These are phyloP conservation scores for Leptobrachium ailaonicum DNA, from an alignment of 2,113 vertebrate genomes.

Conservation along the genomic window DNA sequence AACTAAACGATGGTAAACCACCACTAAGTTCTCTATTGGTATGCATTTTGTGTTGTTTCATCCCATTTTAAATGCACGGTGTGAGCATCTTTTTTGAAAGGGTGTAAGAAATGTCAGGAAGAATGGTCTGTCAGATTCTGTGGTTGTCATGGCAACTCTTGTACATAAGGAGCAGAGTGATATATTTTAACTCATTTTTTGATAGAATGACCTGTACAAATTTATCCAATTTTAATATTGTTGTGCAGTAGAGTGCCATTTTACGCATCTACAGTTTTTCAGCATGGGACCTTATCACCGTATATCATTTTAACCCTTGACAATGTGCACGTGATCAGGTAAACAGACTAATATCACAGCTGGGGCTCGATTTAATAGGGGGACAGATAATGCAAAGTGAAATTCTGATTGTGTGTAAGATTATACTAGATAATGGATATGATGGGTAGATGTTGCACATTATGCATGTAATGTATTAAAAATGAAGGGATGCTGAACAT, in stretches of 20 bases:
- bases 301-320: too few species aligned
- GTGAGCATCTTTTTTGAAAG: constrained; percentile 41
- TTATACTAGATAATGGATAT: too few species aligned
- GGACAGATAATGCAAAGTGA: too few species aligned
- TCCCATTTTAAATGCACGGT: constrained; percentile 31
- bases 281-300: too few species aligned
- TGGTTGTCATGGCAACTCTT: constrained; percentile 47
- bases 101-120: constrained; percentile 35
- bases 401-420: too few species aligned
- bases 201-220: not conserved
- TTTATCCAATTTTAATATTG: not conserved
- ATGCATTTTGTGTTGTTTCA: constrained; percentile 23
- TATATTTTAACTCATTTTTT: constrained; percentile 32
- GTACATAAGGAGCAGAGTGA: constrained; percentile 21
- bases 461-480: too few species aligned
- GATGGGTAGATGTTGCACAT: too few species aligned
- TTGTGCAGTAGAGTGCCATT: not conserved
- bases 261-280: not conserved
- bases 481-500: too few species aligned
- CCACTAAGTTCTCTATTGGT: constrained; percentile 25
- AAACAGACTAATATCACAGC: too few species aligned
- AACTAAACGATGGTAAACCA: too few species aligned
- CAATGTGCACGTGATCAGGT: too few species aligned
- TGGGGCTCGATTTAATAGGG: too few species aligned
- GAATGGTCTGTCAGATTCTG: constrained; percentile 46